Conservation (phyloP, 2,888 invertebrate genomes). For the Epirrhoe alternata region DNA sequence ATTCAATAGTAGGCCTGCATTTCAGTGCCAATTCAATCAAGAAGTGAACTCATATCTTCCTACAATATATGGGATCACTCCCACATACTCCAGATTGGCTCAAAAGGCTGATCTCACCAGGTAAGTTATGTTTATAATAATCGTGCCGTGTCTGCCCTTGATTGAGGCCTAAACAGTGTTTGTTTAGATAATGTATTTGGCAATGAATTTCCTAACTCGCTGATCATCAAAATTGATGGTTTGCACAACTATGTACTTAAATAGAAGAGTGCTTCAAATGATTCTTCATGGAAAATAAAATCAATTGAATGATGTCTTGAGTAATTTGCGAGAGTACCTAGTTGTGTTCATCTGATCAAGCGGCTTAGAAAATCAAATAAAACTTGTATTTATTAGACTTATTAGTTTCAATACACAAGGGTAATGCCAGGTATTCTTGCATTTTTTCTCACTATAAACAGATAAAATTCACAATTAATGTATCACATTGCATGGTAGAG, state of each 20-base stretch:
- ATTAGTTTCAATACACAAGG: too few relatives aligned
- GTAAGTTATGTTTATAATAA: conserved; percentile 63
- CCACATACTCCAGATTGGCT: conserved; percentile 94
- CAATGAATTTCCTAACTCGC: conserved; percentile 44
- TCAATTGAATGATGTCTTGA: too few relatives aligned
- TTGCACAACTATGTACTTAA: conserved; percentile 17
- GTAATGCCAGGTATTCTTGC: too few relatives aligned
- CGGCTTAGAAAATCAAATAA: too few relatives aligned
- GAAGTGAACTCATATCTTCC: conserved; percentile 81
- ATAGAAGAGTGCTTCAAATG: too few relatives aligned
- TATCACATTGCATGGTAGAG: too few relatives aligned
- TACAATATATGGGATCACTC: conserved; percentile 95
- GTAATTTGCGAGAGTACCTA: too few relatives aligned
- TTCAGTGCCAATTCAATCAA: conserved; percentile 75
- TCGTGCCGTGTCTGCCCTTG: conserved; percentile 74
- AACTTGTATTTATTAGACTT: too few relatives aligned
- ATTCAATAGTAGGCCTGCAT: conserved; percentile 74
- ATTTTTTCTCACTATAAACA: too few relatives aligned
- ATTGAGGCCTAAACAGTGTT: conserved; percentile 50
- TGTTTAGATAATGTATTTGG: conserved; percentile 51
- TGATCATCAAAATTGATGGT: conserved; percentile 43
- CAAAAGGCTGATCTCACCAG: conserved; percentile 97
- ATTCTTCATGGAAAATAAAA: too few relatives aligned
- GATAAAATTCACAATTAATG: too few relatives aligned
- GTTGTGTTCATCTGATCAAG: too few relatives aligned